Evolutionary conservation across 1,140 invertebrate species (phyloP), one percentile per base, ranked within the genome.

Genomic region (Plectrocnemia conspersa): DNA sequence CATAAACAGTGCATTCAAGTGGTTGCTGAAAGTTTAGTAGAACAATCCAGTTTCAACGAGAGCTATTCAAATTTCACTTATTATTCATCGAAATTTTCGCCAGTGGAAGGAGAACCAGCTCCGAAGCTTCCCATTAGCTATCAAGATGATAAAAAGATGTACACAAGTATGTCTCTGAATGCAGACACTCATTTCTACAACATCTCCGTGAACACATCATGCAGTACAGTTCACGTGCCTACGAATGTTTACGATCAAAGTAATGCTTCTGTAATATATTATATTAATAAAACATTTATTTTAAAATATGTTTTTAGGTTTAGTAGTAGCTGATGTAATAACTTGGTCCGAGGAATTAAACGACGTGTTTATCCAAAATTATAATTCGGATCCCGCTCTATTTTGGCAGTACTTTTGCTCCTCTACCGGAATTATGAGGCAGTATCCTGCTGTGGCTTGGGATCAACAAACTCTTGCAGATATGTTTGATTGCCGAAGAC

Each of bases 371-470:
- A 78, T 75, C 54, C 81, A 87, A 62, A 98, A 98, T 71, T 89
- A 89, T 63, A 78, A 85, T 42, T 79, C 84, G 1, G 92, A 98
- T 78, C 87, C 89, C 1, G 86, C 90, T 0, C 73, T 98, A 5
- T 84, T 86, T 0, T 98, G 92, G 91, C 96, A 98, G 73, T 98
- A 95, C 69, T 98, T 98, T 72, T 91, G 93, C 9, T 93, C 90
- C 60, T 84, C 88, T 25, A 84, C 84, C 2, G 96, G 96, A n/a
- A 88, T 97, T 62, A 77, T 98, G 56, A 74, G 95, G 10, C 85
- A 91, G 56, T 97, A 88, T 76, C 96, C 95, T 35, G 85, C 83
- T 33, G 81, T 82, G 76, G 78, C 75, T 29, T 77, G 83, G 84
- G 65, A 66, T 32, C 60, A 70, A 44, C 56, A 69, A 0, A 2